Evolutionary conservation across 2,888 invertebrate species (phyloP), one percentile per base, ranked within the genome.

Genomic region (Thymelicus sylvestris): DNA sequence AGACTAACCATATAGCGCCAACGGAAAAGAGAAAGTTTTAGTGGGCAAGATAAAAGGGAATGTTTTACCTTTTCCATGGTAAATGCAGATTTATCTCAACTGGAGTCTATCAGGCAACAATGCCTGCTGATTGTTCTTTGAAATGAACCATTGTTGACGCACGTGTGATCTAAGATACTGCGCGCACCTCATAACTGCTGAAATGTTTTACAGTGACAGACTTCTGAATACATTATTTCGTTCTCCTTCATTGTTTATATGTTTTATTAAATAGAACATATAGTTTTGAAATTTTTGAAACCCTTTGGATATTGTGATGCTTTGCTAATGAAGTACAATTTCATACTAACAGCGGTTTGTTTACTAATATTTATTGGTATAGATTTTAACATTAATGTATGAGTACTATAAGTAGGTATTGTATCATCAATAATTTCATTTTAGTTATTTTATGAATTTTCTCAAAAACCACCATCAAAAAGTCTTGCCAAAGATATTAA

Each of bases 101-200:
- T 8, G 38, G 15, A 55, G 44, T 44, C 61, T 68, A 63, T 63
- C 63, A 47, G 44, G 5, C 67, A 67, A 68, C 63, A 68, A 68
- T 68, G 62, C 15, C 38, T 8, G 44, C 31, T 55, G 68, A 68
- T 68, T 68, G 62, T 68, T 68, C 62, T 55, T 55, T 68, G 44
- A 68, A 62, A 68, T 55, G 68, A 63, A 50, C 62, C 50, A 68
- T 63, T 68, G 68, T 68, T 68, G 62, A 47, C 38, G 52, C 68
- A 68, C 68, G 50, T 62, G 44, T 62, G 67, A 67, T 67, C 31
- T 52, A 44, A 67, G 62, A 67, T 62, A 67, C 41, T 38, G n/a
- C 15, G 55, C 13, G 44, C 19, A 52, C 24, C 8, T 55, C 24
- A 31, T 55, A 55, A 55, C 55, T 55, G 55, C 55, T 55, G 24